Evolutionary conservation across 2,888 invertebrate species (phyloP), one percentile per base, ranked within the genome.

Genomic region (Hydropsyche betteni): DNA sequence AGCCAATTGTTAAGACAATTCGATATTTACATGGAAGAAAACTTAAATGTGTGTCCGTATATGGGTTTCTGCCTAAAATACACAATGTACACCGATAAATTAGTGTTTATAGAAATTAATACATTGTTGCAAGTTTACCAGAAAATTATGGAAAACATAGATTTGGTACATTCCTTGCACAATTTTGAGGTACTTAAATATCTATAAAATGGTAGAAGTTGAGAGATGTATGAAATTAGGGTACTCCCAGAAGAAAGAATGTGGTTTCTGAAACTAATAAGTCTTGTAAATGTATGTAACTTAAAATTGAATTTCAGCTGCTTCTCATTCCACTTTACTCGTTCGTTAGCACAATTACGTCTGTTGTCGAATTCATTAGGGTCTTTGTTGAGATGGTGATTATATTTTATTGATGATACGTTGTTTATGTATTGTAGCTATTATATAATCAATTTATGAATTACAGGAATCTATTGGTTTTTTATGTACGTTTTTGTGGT

Each of bases 301-400:
- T 2, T 58, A 5, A 16, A 16, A 24, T 16, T 24, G 5, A 16
- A 58, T 58, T 58, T 58, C 8, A 58, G 58, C 4, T 58, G 8
- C 16, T 58, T 14, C 8, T 58, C 5, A 8, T 58, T 14, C 24
- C 24, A 8, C 16, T 58, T 8, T 58, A 58, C 34, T 24, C 64
- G 2, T 64, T 64, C 34, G 7, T 36, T 5, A 64, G 64, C n/a
- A 64, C 64, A 4, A 34, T 64, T 5, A 64, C 36, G 3, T 64
- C 64, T 36, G 64, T 64, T 0, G 64, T 64, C 4, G 64, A 64
- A n/a, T 64, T 64, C 4, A n/a, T 64, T 33, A 64, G 36, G 34
- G 64, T 64, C 34, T 64, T 64, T 64, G 12, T 34, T 8, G 10
- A 7, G 33, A 10, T 64, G 64, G 64, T 64, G 34, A 34, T 8